Evolutionary conservation across 2,797 vertebrate species (phyloP).

Genomic region (Falco columbarius): DNA sequence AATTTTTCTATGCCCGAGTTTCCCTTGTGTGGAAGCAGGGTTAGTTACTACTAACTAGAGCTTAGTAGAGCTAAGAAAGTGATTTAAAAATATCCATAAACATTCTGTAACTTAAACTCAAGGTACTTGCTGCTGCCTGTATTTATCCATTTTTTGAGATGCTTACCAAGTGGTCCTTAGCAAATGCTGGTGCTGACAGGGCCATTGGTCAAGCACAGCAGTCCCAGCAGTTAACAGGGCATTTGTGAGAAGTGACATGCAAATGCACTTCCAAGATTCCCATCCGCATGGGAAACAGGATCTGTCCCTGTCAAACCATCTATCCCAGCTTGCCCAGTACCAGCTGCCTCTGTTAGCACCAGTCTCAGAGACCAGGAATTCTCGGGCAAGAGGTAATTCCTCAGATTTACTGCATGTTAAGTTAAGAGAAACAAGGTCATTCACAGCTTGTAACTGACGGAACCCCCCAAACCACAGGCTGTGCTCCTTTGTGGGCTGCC

Average conservation of each 20-base stretch:
- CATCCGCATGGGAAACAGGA: background rate
- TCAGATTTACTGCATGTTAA: background rate
- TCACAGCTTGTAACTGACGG: fast-evolving
- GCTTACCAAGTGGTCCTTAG: background rate
- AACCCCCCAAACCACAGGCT: background rate
- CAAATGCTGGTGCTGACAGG: background rate
- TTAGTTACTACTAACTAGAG: background rate
- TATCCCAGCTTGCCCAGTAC: background rate
- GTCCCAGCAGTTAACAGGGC: background rate
- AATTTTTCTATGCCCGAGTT: background rate
- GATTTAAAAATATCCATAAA: background rate
- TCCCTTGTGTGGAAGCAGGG: background rate
- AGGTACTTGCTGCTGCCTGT: background rate
- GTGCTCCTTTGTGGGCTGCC: background rate
- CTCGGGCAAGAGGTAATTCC: background rate
- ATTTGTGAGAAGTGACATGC: background rate
- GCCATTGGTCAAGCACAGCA: background rate
- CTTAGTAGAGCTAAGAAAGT: background rate
- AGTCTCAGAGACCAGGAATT: background rate
- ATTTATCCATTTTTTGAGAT: background rate
- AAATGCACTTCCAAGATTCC: background rate
- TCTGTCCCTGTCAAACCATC: background rate
- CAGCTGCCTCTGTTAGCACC: background rate
- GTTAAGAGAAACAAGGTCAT: background rate
- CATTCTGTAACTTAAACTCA: background rate